Conservation (phyloP, 2,888 invertebrate species). For the Parnassius glacialis region DNA sequence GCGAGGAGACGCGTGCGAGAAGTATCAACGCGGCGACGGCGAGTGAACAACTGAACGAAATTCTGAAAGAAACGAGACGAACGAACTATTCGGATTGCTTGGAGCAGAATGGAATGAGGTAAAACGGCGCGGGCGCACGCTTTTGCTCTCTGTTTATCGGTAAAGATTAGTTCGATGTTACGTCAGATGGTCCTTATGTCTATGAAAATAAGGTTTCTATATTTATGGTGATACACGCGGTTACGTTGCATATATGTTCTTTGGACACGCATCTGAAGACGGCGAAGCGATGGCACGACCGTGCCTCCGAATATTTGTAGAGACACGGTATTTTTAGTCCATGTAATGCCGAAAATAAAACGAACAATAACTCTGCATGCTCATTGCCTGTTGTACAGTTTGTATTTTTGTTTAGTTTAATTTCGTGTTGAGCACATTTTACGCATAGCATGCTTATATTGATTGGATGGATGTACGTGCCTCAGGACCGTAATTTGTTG, state of each 20-base stretch:
- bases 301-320: conserved; percentile 54
- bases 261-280: conserved; percentile 42
- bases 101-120: conserved; percentile 67
- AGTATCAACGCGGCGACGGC: conserved; percentile 67
- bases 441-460: too few species aligned
- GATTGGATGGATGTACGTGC: too few species aligned
- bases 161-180: conserved; percentile 43
- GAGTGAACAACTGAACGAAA: conserved; percentile 71
- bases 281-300: conserved; percentile 37
- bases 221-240: conserved; percentile 43
- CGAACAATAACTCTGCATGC: conserved; percentile 56
- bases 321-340: conserved; percentile 71
- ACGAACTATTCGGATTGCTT: conserved; percentile 64
- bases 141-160: conserved; percentile 77
- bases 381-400: not conserved
- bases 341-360: conserved; percentile 61
- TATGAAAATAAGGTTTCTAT: conserved; percentile 73
- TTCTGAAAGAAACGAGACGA: conserved; percentile 46
- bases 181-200: conserved; percentile 60
- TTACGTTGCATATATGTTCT: conserved; percentile 40
- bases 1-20: conserved; percentile 62
- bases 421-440: too few species aligned
- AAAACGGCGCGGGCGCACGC: conserved; percentile 76
- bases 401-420: not conserved
- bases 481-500: too few species aligned